phyloP scores from a whole-genome alignment of 2,888 invertebrate species.

The Arctia plantaginis region DNA sequence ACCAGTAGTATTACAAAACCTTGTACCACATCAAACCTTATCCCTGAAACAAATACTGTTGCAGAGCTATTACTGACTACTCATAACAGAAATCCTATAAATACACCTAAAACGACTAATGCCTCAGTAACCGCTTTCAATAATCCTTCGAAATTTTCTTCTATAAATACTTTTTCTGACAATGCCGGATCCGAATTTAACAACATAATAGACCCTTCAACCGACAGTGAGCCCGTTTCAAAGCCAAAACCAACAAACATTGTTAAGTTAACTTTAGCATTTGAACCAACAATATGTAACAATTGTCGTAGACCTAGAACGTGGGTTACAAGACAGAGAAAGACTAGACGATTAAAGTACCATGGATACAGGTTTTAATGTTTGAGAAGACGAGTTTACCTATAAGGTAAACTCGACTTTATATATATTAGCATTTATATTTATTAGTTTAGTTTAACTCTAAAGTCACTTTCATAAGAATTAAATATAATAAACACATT shows the following conservation, averaged over 20 bases:
- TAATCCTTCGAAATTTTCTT: not conserved
- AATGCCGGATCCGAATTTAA: not conserved
- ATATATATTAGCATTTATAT: too few species aligned
- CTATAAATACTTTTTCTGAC: not conserved
- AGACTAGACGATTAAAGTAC: not conserved
- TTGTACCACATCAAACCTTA: not conserved
- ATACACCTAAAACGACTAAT: not conserved
- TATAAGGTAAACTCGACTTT: too few species aligned
- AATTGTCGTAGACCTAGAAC: slow-evolving; percentile 7
- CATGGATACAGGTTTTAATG: not conserved
- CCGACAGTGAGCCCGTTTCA: not conserved
- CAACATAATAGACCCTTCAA: not conserved
- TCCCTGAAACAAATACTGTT: not conserved
- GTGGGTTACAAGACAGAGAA: not conserved
- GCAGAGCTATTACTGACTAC: not conserved
- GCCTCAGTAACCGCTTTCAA: not conserved
- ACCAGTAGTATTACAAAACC: not conserved
- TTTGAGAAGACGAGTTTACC: not conserved
- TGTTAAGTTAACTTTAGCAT: not conserved
- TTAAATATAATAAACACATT: not conserved
- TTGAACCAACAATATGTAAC: not conserved
- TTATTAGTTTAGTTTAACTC: too few species aligned
- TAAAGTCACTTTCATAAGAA: not conserved
- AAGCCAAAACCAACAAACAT: not conserved
- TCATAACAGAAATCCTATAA: not conserved